Conservation (phyloP, 2,113 vertebrate genomes). For the Lucifuga dentata region DNA sequence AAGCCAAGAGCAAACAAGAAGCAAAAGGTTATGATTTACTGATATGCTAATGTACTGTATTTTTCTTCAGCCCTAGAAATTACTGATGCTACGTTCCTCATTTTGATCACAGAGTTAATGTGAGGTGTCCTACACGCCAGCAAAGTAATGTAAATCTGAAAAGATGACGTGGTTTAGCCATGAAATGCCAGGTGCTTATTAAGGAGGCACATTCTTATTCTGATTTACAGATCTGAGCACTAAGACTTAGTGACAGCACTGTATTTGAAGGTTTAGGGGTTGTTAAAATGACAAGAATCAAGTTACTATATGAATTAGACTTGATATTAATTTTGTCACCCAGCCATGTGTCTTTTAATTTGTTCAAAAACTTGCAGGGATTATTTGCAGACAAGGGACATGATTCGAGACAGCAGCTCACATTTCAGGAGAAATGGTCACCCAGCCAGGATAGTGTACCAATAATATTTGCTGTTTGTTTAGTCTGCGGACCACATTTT, state of each 20-base stretch:
- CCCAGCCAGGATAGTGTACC: no score
- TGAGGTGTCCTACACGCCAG: constrained; percentile 1
- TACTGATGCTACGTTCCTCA: not conserved
- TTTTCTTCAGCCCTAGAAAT: constrained; percentile 1
- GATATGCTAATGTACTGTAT: not conserved
- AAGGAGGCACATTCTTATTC: constrained; percentile 2
- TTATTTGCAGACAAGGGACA: not conserved
- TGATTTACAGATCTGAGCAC: constrained; percentile 25
- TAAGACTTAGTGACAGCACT: constrained; percentile 35
- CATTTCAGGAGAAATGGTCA: not conserved
- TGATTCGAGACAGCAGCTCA: not conserved
- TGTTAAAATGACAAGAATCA: constrained; percentile 48
- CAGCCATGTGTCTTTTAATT: constrained; percentile 48
- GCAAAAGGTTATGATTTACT: not conserved
- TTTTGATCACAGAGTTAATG: not conserved
- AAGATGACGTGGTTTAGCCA: constrained; percentile 5
- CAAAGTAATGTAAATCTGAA: constrained; percentile 1
- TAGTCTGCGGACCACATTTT: no score
- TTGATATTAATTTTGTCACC: constrained; percentile 14
- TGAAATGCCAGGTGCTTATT: constrained; percentile 22
- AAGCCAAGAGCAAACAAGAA: not conserved
- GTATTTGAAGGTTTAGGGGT: constrained; percentile 32
- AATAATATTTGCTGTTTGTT: no score
- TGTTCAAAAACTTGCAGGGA: constrained; percentile 5
- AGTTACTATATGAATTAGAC: constrained; percentile 58